These are phyloP conservation scores for Actinemys pallida DNA, from an alignment of 2,113 vertebrate genomes.

Conservation along the genomic window DNA sequence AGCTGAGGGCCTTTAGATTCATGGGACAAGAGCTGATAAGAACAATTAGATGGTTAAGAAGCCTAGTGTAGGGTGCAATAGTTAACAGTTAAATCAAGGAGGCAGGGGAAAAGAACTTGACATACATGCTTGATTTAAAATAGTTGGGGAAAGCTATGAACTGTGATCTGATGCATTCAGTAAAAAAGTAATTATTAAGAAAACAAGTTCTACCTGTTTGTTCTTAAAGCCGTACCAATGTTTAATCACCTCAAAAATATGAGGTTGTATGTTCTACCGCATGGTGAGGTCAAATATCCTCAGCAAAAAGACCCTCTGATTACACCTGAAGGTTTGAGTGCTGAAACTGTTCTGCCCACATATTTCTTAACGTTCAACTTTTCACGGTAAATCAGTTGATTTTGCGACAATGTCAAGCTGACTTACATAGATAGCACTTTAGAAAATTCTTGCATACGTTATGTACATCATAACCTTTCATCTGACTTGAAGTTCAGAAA, in stretches of 20 bases:
- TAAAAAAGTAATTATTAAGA: slow-evolving; percentile 6
- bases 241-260: not conserved
- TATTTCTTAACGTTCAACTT: not conserved
- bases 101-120: slow-evolving; percentile 53
- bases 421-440: not conserved
- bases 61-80: not conserved
- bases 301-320: not conserved
- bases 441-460: not conserved
- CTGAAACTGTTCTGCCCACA: fast-evolving
- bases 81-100: slow-evolving; percentile 41
- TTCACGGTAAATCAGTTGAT: not conserved
- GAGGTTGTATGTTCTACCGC: not conserved
- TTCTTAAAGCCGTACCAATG: not conserved
- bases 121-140: slow-evolving; percentile 32
- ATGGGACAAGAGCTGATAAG: not conserved
- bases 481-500: not conserved
- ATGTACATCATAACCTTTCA: not conserved
- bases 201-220: not conserved
- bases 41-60: slow-evolving; percentile 1
- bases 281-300: not conserved
- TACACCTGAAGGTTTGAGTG: fast-evolving
- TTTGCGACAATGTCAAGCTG: not conserved
- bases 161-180: not conserved
- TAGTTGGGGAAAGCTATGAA: not conserved
- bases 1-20: not conserved